Base-by-base conservation (phyloP, 1,140 invertebrate species). In the Drosophila biarmipes region DNA sequence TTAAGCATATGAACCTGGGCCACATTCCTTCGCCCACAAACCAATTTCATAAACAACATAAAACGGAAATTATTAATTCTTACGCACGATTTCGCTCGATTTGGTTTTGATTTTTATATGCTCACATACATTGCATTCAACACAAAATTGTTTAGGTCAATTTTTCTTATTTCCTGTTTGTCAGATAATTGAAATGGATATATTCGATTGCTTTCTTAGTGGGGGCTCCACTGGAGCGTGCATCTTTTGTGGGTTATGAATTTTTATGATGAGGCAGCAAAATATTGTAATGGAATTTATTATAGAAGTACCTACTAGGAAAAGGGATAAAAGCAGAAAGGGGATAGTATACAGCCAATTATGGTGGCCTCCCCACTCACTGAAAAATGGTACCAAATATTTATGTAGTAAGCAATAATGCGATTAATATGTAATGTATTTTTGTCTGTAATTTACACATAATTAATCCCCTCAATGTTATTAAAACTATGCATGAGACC, bases 81-180 rank as follows among this genome's bases (percentile, higher is more conserved):
- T 77, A 79, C 78, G 72, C 82, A 82, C 69, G 75, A 89, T 76
- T 87, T 84, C 84, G 66, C 82, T 87, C 75, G 64, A 89, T 87
- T 89, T 89, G 61, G 76, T 79, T 87, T 87, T 80, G 61, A 82
- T 89, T 89, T 86, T 89, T 76, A 89, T 87, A 78, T 79, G 63
- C 51, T 35, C 45, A 42, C 37, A 58, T 24, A 64, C 53, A 67
- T 69, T 17, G 73, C 72, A 71, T 64, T 68, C 63, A 48, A 62
- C 74, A 53, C 58, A 4, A 19, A 64, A 77, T 61, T 64, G 72
- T 12, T 34, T 45, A 15, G 57, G 12, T 29, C 14, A 43, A 48
- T 46, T 69, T 69, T 38, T 43, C 15, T 34, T 64, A 11, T 63
- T 68, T 87, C 43, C 71, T 31, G 42, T 11, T 40, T 31, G 53